Evolutionary conservation across 2,888 invertebrate genomes (phyloP), one percentile per base, ranked within the genome.

Genomic region (Artemia sp.): DNA sequence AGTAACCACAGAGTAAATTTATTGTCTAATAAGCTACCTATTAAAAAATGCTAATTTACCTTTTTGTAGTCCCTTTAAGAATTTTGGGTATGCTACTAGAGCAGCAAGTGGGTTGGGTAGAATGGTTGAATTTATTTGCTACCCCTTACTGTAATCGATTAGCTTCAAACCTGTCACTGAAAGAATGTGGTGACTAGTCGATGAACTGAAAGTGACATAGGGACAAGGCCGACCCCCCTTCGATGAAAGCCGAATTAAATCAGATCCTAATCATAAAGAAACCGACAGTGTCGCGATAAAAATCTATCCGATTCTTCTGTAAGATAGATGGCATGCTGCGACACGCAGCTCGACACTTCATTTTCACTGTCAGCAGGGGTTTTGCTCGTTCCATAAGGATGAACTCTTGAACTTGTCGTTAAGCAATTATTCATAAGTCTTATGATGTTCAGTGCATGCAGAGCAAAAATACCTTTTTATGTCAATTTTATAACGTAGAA

Each of bases 201-300:
- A 58, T 58, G 64, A 58, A 24, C 64, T 24, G 24, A 38, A 38
- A 38, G 38, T 38, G 38, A 38, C 38, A 38, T 38, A 38, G 38
- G 38, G 38, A 38, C 38, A 38, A 38, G 38, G 8, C 64, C 64
- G 64, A 24, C 64, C 64, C 64, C 58, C 64, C 64, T 58, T 58
- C 64, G 64, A 58, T 58, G 64, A 58, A 58, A 58, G 64, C 64
- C 64, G 64, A 58, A 58, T 58, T 19, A 58, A 58, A 58, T n/a
- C 24, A 58, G 64, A 58, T 58, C 64, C 64, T 58, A 58, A 58
- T 58, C 64, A 24, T 58, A 58, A 58, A 58, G 64, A 58, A 58
- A 58, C 64, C 64, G 64, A n/a, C 64, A 24, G 64, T 58, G 64
- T 58, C 64, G 14, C 24, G 64, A 58, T 58, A 58, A 24, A 24